Evolutionary conservation across 1,140 invertebrate genomes (phyloP), one percentile per base, ranked within the genome.

Genomic region (Calosoma granatense): DNA sequence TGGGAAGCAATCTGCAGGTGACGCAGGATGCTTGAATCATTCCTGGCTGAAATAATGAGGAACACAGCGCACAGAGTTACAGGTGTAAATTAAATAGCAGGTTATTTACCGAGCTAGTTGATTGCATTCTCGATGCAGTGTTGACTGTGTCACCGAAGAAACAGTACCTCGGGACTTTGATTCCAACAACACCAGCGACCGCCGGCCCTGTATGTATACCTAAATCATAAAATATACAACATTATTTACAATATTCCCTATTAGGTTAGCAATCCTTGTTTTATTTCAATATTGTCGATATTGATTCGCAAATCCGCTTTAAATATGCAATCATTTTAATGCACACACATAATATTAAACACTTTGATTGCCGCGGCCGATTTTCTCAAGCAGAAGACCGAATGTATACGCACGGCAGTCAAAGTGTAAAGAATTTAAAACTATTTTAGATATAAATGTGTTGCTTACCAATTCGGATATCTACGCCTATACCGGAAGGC

Each of bases 101-200:
- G 30, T 36, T 36, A 67, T 69, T 65, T 73, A 88, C 87, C 74
- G 79, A 67, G 61, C 85, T 82, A 4, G 83, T 82, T 1, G 87
- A 86, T 64, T 90, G 88, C 89, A 94, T 93, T 57, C 90, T 78
- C 1, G 89, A 88, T 2, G 88, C 88, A 0, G 87, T 90, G 64
- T 92, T 92, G 6, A 91, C 86, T 1, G 91, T 92, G 67, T 95
- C 92, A 0, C 92, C 92, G 59, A 90, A 90, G 2, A 90, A 81
- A 60, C 87, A 90, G 67, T 90, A 91, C 58, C 80, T 70, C 0
- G 81, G 86, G 64, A 88, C 81, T 67, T 86, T 86, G 22, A 86
- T 72, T 1, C 86, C 86, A 0, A 85, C 82, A 14, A 85, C 79
- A 20, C 82, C 83, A 12, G 81, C 79, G 14, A 82, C 80, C 2